These are phyloP conservation scores for Patella pellucida DNA, from an alignment of 2,888 invertebrate species.

Conservation along the genomic window DNA sequence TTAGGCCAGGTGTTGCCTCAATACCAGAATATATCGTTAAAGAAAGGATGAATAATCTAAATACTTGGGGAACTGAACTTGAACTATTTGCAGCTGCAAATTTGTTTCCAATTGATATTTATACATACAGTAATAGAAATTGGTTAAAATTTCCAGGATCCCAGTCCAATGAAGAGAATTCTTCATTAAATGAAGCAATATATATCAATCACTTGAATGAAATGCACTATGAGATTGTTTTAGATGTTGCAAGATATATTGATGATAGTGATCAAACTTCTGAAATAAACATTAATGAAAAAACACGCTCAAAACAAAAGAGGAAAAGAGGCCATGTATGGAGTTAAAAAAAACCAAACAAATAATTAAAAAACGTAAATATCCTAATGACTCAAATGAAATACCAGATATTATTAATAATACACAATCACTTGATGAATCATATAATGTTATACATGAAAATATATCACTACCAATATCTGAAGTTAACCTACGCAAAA, in stretches of 20 bases:
- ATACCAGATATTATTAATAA: no score
- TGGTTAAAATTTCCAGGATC: neutral
- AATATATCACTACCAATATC: no score
- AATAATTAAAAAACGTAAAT: no score
- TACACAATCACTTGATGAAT: no score
- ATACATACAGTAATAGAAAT: neutral
- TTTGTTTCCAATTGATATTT: neutral
- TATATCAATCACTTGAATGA: neutral
- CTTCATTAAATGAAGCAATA: neutral
- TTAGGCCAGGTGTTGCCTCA: neutral
- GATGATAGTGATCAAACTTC: neutral
- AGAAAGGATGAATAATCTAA: neutral
- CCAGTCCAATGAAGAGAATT: neutral
- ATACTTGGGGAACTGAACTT: slow-evolving; percentile 2
- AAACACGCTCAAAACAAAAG: neutral
- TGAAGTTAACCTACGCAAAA: no score
- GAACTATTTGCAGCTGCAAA: neutral
- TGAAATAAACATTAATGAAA: neutral
- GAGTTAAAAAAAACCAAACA: neutral
- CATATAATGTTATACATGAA: no score
- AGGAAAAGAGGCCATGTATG: neutral
- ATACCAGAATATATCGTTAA: neutral
- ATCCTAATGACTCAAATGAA: no score
- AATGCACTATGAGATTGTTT: neutral
- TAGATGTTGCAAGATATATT: neutral